These are phyloP conservation scores for Eumacrocentrus americanus DNA, from an alignment of 2,888 invertebrate genomes.

Conservation along the genomic window DNA sequence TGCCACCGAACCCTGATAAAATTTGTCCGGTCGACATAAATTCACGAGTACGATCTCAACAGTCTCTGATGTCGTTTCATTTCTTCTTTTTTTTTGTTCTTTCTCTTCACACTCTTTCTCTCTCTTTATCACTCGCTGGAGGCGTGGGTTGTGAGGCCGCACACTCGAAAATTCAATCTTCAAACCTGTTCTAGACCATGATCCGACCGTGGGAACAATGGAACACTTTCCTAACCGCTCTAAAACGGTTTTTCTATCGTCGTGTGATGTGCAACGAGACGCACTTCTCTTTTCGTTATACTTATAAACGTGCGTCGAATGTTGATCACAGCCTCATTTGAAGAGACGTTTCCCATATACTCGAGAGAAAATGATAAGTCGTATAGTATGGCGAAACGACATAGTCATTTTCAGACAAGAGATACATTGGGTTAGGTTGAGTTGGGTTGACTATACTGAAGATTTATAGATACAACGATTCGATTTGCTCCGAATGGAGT, in stretches of 20 bases:
- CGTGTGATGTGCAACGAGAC: not conserved
- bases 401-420: not conserved
- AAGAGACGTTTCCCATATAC: not conserved
- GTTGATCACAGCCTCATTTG: slow-evolving; percentile 15
- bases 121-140: slow-evolving; percentile 1
- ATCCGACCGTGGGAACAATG: slow-evolving; percentile 37
- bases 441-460: not conserved
- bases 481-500: not conserved
- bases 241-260: not conserved
- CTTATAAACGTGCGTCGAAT: slow-evolving; percentile 17
- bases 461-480: not conserved
- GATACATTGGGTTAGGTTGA: not conserved
- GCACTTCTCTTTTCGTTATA: slow-evolving; percentile 20
- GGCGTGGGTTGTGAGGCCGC: slow-evolving; percentile 3
- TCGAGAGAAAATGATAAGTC: slow-evolving; percentile 8
- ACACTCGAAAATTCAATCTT: slow-evolving; percentile 25
- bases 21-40: slow-evolving; percentile 60
- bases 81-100: slow-evolving; percentile 19
- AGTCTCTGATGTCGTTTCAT: slow-evolving; percentile 1
- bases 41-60: slow-evolving; percentile 51
- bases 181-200: slow-evolving; percentile 22
- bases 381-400: not conserved
- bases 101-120: slow-evolving; percentile 17
- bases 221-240: slow-evolving; percentile 24
- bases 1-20: slow-evolving; percentile 61